Base-by-base conservation (phyloP, 2,113 vertebrate genomes). In the Puntigrus tetrazona region DNA sequence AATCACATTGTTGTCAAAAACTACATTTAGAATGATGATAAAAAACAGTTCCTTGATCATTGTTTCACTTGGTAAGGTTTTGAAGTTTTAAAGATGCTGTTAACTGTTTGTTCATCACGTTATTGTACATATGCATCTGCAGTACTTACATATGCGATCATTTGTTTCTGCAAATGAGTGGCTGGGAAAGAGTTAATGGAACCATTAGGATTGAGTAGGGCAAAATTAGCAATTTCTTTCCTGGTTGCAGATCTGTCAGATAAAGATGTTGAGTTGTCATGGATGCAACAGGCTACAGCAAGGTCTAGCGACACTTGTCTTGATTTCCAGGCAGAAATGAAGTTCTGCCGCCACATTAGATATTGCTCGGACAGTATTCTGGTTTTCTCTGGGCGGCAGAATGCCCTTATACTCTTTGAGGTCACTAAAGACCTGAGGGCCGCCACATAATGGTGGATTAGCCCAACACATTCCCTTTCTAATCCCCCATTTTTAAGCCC, bases 361-460 rank as follows among this genome's bases (percentile, higher is more conserved):
- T 29, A 81, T 2, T 59, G 45, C 31, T 45, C 8, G 4, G 14
- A 31, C 55, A 65, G 45, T 31, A 70, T 29, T 77, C 41, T 22
- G 34, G 27, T 73, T 91, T 92, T 86, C 47, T 74, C 31, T 57
- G 47, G 7, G 34, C 38, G 41, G 65, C 92, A 90, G 90, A 92
- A 92, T 91, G 89, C 87, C 80, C 4, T 79, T 88, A 88, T 90
- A 90, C 89, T 92, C 88, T 87, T 85, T 89, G 50, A 88, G 59
- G 82, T 90, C 85, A 67, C 57, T 88, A 91, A 87, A 87, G 70
- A 86, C n/a, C 86, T 52, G 88, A 89, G 84, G 67, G 75, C 82
- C 43, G 76, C 14, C 69, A 84, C 89, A 90, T 86, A 91, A 90
- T 80, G 69, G 88, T 90, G 90, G 89, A 93, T 93, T 93, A 94